Evolutionary conservation across 2,113 vertebrate species (phyloP).

Genomic region (Anhinga rufa): DNA sequence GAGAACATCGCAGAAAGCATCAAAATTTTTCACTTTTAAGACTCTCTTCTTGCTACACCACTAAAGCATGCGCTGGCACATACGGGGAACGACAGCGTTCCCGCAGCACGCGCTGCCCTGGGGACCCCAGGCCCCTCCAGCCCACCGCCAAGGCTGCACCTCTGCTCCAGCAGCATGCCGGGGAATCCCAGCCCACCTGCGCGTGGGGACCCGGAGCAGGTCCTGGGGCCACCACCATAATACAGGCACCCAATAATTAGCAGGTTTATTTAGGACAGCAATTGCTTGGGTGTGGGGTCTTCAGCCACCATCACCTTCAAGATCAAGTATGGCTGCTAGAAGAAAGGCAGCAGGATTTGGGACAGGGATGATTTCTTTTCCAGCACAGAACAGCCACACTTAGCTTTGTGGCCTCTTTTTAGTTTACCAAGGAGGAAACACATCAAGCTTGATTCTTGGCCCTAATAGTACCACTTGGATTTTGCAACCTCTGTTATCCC

Average conservation of each 20-base stretch:
- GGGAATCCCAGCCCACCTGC: neutral
- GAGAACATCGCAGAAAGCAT: neutral
- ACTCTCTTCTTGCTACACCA: neutral
- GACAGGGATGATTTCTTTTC: neutral
- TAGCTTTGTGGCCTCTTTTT: neutral
- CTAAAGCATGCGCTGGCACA: fast-evolving
- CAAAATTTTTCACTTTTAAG: neutral
- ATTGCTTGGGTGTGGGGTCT: neutral
- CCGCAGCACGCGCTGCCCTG: neutral
- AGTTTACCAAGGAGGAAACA: neutral
- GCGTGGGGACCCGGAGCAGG: fast-evolving
- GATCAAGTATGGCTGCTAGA: neutral
- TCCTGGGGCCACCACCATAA: neutral
- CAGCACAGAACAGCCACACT: neutral
- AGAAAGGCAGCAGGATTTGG: neutral
- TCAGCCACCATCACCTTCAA: neutral
- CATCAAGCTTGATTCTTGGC: neutral
- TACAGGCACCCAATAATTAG: neutral
- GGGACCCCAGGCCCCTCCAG: neutral
- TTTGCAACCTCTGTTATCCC: neutral
- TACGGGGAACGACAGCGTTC: fast-evolving
- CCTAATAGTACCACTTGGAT: neutral
- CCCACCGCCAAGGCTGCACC: no score
- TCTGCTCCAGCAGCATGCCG: fast-evolving
- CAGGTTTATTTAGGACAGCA: neutral